Conservation (phyloP, 2,113 vertebrate species). For the Bubo blakistoni region DNA sequence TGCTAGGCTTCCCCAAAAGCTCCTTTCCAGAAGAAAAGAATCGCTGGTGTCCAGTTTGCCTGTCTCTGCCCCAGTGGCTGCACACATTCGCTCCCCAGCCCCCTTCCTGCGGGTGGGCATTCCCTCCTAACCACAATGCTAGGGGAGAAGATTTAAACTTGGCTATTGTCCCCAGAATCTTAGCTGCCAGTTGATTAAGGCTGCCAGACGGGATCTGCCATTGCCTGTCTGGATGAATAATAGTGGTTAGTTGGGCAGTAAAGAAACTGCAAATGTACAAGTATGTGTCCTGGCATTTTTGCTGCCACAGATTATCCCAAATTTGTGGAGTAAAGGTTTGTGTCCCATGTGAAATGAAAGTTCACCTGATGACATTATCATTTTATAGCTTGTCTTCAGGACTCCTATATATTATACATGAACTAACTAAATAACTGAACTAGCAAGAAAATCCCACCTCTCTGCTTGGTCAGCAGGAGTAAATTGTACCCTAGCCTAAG, state of each 20-base stretch:
- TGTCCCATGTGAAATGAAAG: background rate
- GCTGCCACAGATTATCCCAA: background rate
- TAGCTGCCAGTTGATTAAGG: background rate
- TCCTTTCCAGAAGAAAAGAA: background rate
- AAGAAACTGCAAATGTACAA: background rate
- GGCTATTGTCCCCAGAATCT: background rate
- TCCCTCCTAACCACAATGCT: background rate
- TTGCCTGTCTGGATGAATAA: background rate
- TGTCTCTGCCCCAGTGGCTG: background rate
- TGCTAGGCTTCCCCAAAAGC: background rate
- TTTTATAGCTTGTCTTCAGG: background rate
- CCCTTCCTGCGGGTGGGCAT: background rate
- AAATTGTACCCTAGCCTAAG: background rate
- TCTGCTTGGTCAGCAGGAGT: background rate
- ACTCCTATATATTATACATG: background rate
- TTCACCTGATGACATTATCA: background rate
- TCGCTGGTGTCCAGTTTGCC: background rate
- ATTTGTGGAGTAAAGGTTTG: background rate
- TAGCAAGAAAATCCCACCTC: background rate
- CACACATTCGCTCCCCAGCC: background rate
- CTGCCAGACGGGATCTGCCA: background rate
- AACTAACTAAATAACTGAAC: background rate
- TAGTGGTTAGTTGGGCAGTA: background rate
- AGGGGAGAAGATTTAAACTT: background rate
- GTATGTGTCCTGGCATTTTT: background rate